Percentiles rank a stretch among this genome's conserved stretches.
Conservation (phyloP, 2,888 invertebrate species). For the Calameuta filiformis region DNA sequence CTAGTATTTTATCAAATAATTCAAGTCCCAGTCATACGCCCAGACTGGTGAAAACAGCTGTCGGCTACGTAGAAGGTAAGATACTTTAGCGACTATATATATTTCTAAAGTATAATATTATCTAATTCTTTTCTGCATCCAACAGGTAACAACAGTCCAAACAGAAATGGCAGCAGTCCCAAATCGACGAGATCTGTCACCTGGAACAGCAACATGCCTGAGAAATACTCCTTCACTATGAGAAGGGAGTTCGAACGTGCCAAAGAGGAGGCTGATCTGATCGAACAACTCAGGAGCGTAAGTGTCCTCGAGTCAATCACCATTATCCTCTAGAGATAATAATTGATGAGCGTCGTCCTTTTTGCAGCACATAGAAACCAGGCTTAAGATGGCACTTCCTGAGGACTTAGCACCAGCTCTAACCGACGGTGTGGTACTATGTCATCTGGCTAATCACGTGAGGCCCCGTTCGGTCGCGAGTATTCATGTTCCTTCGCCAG, state of each 20-base stretch:
- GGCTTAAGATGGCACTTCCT: slow-evolving; percentile 90
- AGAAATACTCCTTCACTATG: slow-evolving; percentile 91
- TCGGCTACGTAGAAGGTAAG: slow-evolving; percentile 71
- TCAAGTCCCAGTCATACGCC: slow-evolving; percentile 60
- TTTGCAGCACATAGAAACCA: slow-evolving; percentile 85
- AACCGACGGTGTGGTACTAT: slow-evolving; percentile 92
- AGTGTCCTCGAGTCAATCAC: slow-evolving; percentile 53
- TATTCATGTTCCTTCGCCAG: slow-evolving; percentile 94
- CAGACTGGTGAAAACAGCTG: slow-evolving; percentile 70
- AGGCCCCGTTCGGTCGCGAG: slow-evolving; percentile 91
- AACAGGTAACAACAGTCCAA: slow-evolving; percentile 52
- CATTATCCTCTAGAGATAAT: slow-evolving; percentile 1
- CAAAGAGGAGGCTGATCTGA: slow-evolving; percentile 87
- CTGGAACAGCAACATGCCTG: slow-evolving; percentile 80
- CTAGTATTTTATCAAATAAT: slow-evolving; percentile 72
- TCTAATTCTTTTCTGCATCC: not conserved
- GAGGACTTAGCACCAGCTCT: slow-evolving; percentile 86
- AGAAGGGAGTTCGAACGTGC: slow-evolving; percentile 91
- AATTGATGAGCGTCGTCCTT: slow-evolving; percentile 17
- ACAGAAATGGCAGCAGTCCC: slow-evolving; percentile 54
- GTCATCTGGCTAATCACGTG: slow-evolving; percentile 94
- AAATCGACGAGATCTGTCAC: slow-evolving; percentile 70
- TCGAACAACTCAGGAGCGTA: slow-evolving; percentile 86
- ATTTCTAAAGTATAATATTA: not conserved
- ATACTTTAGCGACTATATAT: not conserved